Evolutionary conservation across 2,113 vertebrate genomes (phyloP).

Genomic region (Elaphurus davidianus): DNA sequence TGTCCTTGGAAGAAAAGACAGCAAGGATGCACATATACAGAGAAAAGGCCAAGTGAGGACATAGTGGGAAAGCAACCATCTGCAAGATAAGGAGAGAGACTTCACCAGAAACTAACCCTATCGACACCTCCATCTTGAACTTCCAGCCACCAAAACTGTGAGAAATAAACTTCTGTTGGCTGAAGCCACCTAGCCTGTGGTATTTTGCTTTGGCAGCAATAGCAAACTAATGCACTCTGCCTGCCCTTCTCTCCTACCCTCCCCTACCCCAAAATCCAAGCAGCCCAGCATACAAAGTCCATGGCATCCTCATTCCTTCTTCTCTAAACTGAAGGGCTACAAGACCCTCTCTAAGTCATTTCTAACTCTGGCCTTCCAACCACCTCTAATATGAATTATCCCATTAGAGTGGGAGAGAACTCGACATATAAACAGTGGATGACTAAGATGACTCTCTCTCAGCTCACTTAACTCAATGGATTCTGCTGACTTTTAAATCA

Average conservation of each 20-base stretch:
- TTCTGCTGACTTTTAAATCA: background rate
- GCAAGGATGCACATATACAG: accelerated
- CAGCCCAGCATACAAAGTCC: background rate
- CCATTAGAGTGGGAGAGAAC: background rate
- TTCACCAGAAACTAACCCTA: background rate
- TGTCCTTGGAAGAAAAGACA: background rate
- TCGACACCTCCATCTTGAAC: background rate
- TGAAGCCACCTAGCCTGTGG: background rate
- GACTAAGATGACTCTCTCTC: background rate
- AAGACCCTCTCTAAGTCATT: background rate
- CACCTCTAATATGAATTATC: background rate
- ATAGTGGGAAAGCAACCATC: background rate
- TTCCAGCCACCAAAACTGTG: background rate
- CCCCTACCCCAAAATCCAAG: background rate
- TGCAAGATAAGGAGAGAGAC: background rate
- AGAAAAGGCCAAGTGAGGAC: background rate
- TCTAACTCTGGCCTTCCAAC: background rate
- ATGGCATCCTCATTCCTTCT: background rate
- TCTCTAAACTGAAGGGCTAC: background rate
- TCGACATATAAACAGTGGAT: background rate
- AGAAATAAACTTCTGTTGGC: background rate
- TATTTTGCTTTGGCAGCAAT: background rate
- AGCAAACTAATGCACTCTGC: background rate
- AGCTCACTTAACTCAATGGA: background rate
- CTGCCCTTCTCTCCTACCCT: background rate